Evolutionary conservation across 2,888 invertebrate genomes (phyloP).

Genomic region (Crematogaster levior): DNA sequence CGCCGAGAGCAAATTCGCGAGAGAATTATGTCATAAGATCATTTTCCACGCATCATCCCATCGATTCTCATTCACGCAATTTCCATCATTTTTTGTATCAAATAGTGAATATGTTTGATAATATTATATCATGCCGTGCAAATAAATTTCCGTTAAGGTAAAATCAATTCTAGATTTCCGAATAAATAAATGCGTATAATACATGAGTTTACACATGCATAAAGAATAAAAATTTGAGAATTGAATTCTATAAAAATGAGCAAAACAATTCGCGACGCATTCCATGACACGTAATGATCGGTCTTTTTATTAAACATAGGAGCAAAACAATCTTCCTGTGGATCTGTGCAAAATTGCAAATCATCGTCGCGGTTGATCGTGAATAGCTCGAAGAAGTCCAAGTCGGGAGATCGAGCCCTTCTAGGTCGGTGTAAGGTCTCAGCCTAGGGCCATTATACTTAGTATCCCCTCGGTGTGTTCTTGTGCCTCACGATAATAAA

Average conservation of each 20-base stretch:
- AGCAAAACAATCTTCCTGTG: background rate
- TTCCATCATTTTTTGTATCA: conserved; percentile 22
- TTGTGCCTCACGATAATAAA: conserved; percentile 69
- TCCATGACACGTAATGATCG: background rate
- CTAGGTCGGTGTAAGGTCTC: conserved; percentile 57
- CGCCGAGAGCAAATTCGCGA: conserved; percentile 33
- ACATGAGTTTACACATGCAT: background rate
- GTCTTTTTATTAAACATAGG: conserved; percentile 8
- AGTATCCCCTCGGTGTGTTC: conserved; percentile 66
- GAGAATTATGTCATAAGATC: conserved; percentile 58
- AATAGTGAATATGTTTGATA: background rate
- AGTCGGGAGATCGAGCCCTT: conserved; percentile 47
- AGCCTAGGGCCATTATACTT: conserved; percentile 66
- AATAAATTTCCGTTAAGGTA: background rate
- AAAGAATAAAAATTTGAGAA: background rate
- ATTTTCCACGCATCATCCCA: conserved; percentile 38
- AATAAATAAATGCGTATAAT: background rate
- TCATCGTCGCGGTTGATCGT: conserved; percentile 61
- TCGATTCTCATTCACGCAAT: conserved; percentile 52
- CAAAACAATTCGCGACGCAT: background rate
- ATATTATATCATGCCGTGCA: background rate
- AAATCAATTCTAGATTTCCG: background rate
- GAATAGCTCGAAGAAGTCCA: conserved; percentile 55
- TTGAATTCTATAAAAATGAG: conserved; percentile 1
- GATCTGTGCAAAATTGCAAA: conserved; percentile 58